These are phyloP conservation scores for Zaprionus gabonicus DNA, from an alignment of 1,140 invertebrate species.

Conservation along the genomic window DNA sequence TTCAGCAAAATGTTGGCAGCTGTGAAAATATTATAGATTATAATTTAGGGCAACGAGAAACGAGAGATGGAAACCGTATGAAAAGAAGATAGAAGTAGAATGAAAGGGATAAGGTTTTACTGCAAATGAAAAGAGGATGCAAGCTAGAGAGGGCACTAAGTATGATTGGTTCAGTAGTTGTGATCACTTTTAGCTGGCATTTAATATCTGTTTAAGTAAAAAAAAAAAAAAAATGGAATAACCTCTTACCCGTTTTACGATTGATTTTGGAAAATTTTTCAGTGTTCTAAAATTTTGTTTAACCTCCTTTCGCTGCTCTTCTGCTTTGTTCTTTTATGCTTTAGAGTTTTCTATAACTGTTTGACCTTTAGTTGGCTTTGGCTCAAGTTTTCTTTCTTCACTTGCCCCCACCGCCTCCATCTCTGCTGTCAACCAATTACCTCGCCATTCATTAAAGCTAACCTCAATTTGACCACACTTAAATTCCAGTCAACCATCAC, in stretches of 20 bases:
- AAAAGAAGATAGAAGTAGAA: not conserved
- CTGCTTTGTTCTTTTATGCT: too few relatives aligned
- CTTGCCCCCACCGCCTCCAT: too few relatives aligned
- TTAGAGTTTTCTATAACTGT: conserved; percentile 6
- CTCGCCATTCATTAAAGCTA: conserved; percentile 42
- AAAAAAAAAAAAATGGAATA: too few relatives aligned
- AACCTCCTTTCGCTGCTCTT: not conserved
- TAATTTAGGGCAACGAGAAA: not conserved
- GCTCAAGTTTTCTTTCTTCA: conserved; percentile 12
- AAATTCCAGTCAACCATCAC: conserved; percentile 35
- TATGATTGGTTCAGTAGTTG: too few relatives aligned
- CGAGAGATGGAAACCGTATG: not conserved
- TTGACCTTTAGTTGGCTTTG: conserved; percentile 16
- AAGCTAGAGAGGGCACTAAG: too few relatives aligned
- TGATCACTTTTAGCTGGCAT: too few relatives aligned
- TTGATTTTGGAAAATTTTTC: not conserved
- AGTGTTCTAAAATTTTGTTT: not conserved
- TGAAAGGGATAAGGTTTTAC: not conserved
- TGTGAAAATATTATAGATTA: conserved; percentile 18
- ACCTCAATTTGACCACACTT: conserved; percentile 53
- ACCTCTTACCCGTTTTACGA: too few relatives aligned
- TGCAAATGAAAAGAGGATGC: too few relatives aligned
- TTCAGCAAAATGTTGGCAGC: conserved; percentile 3
- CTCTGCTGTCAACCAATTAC: conserved; percentile 32
- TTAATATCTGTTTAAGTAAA: too few relatives aligned